Percentiles rank a stretch among this genome's conserved stretches.
Conservation (phyloP, 2,113 vertebrate genomes). For the Xiphorhynchus elegans region DNA sequence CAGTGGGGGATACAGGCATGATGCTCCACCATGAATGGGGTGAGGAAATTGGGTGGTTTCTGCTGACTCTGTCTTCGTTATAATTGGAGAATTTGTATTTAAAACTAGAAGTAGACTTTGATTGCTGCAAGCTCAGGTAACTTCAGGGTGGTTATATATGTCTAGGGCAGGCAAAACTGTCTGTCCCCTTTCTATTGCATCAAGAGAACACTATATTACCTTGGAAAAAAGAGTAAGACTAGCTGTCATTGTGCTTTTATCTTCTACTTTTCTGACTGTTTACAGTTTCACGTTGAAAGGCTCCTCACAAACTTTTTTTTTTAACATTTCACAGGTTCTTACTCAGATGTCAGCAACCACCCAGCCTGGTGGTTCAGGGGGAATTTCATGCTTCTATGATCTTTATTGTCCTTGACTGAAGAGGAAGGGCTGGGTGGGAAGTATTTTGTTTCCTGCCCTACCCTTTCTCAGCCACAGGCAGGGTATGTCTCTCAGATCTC, state of each 20-base stretch:
- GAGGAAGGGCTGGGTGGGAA: constrained; percentile 11
- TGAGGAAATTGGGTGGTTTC: not conserved
- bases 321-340: not conserved
- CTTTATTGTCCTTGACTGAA: not conserved
- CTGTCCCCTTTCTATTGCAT: not conserved
- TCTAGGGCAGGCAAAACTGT: not conserved
- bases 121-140: not conserved
- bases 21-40: not conserved
- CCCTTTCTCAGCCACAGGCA: not conserved
- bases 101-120: not conserved
- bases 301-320: not conserved
- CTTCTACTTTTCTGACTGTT: not conserved
- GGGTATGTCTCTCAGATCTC: not conserved
- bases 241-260: not conserved
- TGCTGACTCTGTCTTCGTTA: not conserved
- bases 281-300: not conserved
- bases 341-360: not conserved
- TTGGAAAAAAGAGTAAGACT: not conserved
- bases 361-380: not conserved
- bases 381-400: not conserved
- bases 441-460: constrained; percentile 3
- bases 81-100: not conserved
- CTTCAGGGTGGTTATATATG: not conserved
- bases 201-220: not conserved
- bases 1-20: not conserved